These are phyloP conservation scores for Nomada ruficornis DNA, from an alignment of 2,888 invertebrate genomes.

Conservation along the genomic window DNA sequence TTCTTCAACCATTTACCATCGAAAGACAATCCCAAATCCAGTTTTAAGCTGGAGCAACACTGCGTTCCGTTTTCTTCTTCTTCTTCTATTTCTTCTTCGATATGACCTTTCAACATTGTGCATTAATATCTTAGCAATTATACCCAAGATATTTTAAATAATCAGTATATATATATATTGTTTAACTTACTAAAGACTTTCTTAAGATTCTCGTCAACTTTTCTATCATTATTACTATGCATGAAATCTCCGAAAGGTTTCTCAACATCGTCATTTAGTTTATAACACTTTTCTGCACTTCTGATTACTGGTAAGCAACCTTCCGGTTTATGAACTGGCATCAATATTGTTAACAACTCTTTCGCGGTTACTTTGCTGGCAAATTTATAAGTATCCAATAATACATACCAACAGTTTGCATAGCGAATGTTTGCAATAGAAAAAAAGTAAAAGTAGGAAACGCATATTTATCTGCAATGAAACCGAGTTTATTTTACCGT, in stretches of 20 bases:
- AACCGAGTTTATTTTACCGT: conserved; percentile 27
- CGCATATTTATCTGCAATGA: not conserved
- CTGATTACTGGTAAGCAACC: conserved; percentile 9
- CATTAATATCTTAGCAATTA: not conserved
- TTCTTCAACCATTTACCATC: conserved; percentile 65
- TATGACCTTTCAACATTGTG: not conserved
- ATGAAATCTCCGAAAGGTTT: not conserved
- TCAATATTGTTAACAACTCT: conserved; percentile 58
- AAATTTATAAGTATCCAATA: not conserved
- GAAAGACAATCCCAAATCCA: conserved; percentile 51
- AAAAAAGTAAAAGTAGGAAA: not conserved
- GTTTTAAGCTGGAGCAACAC: conserved; percentile 17
- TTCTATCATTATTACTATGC: not conserved
- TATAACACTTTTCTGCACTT: conserved; percentile 15
- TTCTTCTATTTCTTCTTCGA: not conserved
- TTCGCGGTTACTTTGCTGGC: conserved; percentile 55
- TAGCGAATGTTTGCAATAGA: not conserved
- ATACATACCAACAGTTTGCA: not conserved
- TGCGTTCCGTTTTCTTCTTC: not conserved
- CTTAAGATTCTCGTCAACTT: not conserved
- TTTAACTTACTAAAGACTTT: conserved; percentile 25
- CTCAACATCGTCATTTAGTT: not conserved
- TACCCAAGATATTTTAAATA: not conserved
- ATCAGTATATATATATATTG: not conserved
- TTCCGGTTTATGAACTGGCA: conserved; percentile 14